Evolutionary conservation across 1,140 invertebrate genomes (phyloP), one percentile per base, ranked within the genome.

Genomic region (Schlechtendalia chinensis): DNA sequence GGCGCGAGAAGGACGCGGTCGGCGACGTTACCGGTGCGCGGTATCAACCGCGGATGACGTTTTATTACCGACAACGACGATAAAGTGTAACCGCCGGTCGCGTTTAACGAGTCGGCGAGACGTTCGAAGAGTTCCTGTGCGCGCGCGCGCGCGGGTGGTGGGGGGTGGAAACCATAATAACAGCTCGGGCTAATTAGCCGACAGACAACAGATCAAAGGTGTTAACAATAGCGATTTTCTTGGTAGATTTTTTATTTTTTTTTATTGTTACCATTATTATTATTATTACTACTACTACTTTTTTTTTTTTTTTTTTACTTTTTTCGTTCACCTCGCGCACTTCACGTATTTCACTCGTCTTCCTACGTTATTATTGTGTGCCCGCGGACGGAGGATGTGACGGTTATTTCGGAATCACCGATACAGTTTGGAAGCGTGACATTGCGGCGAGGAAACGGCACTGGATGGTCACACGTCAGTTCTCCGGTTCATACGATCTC

Each of bases 361-460:
- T 61, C 24, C 22, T n/a, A 71, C 71, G n/a, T n/a, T n/a, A n/a
- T n/a, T 56, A 74, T 59, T 75, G 59, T 75, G 39, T 45, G 56
- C 32, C 39, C 75, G 50, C 58, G 58, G 22, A 72, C 24, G 58
- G 53, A 79, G 75, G 75, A 79, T 79, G 75, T 79, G 75, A 79
- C 75, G 75, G 75, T 79, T 79, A 63, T 79, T 79, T 79, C 58
- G 56, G 56, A 79, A 79, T 79, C 75, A 79, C 75, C 75, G 75
- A 79, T 79, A 79, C 63, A 79, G 75, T 79, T 79, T 79, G 75
- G 75, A 79, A 79, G 75, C 75, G 75, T 79, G 75, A 79, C 75
- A 79, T 63, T 79, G 75, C 63, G 75, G 75, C 75, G 19, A 79
- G 75, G 75, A 79, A 79, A 79, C 56, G 54, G 75, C 75, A 61